Evolutionary conservation across 2,113 vertebrate genomes (phyloP).

Genomic region (Eonycteris spelaea): DNA sequence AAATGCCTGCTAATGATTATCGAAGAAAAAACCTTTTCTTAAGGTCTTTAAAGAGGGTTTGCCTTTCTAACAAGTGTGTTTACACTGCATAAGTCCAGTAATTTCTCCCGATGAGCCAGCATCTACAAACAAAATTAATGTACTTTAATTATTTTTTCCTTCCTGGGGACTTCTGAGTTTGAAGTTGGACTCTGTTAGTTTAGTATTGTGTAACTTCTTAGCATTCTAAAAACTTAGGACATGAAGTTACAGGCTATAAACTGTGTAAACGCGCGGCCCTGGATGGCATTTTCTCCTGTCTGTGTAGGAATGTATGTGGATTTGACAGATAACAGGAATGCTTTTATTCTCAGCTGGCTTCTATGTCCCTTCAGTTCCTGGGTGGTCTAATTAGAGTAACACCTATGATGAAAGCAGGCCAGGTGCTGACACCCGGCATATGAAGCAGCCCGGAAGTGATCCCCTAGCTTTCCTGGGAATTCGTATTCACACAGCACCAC

Average conservation of each 20-base stretch:
- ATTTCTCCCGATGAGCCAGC: neutral
- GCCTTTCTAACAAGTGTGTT: neutral
- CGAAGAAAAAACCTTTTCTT: neutral
- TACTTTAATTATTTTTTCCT: constrained; percentile 26
- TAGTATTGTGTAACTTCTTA: neutral
- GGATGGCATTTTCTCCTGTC: neutral
- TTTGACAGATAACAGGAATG: constrained; percentile 14
- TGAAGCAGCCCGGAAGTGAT: neutral
- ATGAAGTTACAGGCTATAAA: neutral
- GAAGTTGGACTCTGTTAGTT: neutral
- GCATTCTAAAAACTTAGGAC: neutral
- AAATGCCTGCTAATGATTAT: neutral
- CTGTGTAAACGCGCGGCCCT: neutral
- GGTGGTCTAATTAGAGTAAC: constrained; percentile 61
- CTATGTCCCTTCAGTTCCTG: neutral
- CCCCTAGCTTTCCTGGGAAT: constrained; percentile 13
- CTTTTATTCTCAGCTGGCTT: constrained; percentile 36
- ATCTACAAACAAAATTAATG: neutral
- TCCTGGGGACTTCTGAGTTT: neutral
- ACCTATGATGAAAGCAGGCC: constrained; percentile 43
- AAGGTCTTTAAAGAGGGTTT: neutral
- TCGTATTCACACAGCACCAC: neutral
- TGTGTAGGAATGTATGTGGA: neutral
- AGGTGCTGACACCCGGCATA: constrained; percentile 30
- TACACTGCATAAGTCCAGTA: neutral